Evolutionary conservation across 2,797 vertebrate genomes (phyloP).

Genomic region (Picus viridis): DNA sequence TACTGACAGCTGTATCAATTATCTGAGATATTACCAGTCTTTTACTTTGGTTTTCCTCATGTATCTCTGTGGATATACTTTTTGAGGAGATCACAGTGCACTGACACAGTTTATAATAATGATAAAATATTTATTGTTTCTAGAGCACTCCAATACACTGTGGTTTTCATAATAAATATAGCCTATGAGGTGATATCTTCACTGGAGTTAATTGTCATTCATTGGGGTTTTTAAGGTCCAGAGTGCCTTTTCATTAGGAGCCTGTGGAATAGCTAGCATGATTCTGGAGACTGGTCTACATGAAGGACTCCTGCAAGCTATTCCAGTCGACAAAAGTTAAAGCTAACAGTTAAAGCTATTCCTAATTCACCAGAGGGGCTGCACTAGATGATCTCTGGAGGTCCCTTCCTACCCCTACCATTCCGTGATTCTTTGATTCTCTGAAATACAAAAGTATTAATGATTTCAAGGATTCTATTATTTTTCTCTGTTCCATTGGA

Average conservation of each 20-base stretch:
- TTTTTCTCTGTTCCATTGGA: background rate
- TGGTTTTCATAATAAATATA: conserved; percentile 15
- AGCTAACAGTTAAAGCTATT: too few species aligned
- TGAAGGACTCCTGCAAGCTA: background rate
- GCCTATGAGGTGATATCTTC: background rate
- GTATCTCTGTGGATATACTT: background rate
- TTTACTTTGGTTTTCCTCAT: background rate
- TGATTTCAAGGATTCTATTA: background rate
- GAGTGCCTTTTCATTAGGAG: background rate
- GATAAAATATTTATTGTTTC: conserved; percentile 26
- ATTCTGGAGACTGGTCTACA: background rate
- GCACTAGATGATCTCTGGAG: too few species aligned
- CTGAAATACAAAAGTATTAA: background rate
- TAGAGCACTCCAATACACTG: background rate
- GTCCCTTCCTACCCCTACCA: too few species aligned
- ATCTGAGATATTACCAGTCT: background rate
- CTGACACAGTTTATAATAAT: background rate
- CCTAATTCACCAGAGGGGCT: too few species aligned
- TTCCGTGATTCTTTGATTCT: too few species aligned
- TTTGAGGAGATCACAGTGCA: background rate
- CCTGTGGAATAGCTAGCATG: background rate
- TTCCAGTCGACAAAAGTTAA: background rate
- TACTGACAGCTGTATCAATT: background rate
- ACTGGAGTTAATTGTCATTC: background rate
- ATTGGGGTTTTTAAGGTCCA: background rate